Base-by-base conservation (phyloP, 2,888 invertebrate species). In the Folsomia manolachei region DNA sequence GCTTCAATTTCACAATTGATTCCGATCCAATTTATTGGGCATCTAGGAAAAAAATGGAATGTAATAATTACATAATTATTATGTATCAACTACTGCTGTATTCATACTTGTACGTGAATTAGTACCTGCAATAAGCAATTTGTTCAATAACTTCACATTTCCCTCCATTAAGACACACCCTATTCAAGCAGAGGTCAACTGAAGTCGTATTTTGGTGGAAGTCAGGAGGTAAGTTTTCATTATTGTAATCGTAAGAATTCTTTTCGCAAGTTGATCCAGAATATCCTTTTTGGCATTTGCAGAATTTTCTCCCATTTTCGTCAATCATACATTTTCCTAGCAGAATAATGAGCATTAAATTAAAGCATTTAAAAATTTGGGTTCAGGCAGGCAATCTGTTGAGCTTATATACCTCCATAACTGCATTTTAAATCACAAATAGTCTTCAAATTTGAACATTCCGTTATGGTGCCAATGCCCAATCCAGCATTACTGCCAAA, bases 261-360 rank as follows among this genome's bases (percentile, higher is more conserved):
- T 84, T 85, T 82, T 87, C 88, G 81, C 88, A 88, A 1, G 85
- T 81, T 51, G 81, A 79, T 2, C 87, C 88, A 78, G 82, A 83
- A 80, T 84, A 88, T 70, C 88, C 88, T 77, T 85, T 84, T 1
- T 86, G 85, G 82, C 89, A 89, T 11, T 75, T 61, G 63, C 81
- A 81, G 18, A 63, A 24, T n/a, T 56, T 56, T n/a, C 21, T 4
- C 56, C 56, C 56, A 56, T 53, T 84, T 61, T 85, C 84, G 1
- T 85, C 83, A 63, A 87, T 81, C 79, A 86, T 84, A 82, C 90
- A 89, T 9, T 84, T 85, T 73, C 91, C 90, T 69, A 87, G n/a
- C n/a, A n/a, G n/a, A n/a, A n/a, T n/a, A n/a, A n/a, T n/a, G n/a
- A n/a, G n/a, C n/a, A n/a, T n/a, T 39, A 39, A 39, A 39, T 39